Evolutionary conservation across 2,113 vertebrate species (phyloP), one percentile per base, ranked within the genome.

Genomic region (Neogale vison): DNA sequence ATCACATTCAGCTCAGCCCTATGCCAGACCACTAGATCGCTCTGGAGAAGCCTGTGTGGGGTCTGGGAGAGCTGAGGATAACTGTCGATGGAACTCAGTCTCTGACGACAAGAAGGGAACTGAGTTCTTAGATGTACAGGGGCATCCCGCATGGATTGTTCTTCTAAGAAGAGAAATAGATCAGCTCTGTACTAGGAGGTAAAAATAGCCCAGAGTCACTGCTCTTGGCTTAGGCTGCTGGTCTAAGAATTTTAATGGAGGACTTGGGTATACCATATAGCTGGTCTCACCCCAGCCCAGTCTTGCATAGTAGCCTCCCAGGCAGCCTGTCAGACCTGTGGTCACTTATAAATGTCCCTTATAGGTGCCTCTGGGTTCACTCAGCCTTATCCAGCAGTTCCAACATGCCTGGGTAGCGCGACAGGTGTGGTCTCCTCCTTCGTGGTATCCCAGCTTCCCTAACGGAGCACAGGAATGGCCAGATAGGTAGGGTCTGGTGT

Each of bases 151-250:
- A n/a, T 2, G 52, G 85, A 69, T 36, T 34, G 55, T 6, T 63
- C 74, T 59, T 57, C 71, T 65, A n/a, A 61, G 71, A 85, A 95
- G 84, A 93, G 26, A 26, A 84, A 79, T 8, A 88, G 71, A 95
- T 14, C 52, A 95, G 72, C 67, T 89, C 42, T 61, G 2, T 74
- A 65, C 21, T 0, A 4, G 21, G 42, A 74, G 47, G n/a, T 74
- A 96, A 97, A 98, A 94, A 88, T 9, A 97, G 77, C 85, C 77
- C 67, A 71, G 81, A 74, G 67, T 57, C 39, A 79, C 45, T 45
- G 72, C 63, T 94, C 86, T 93, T 91, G 85, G 77, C 89, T 79
- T 26, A 42, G 87, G 52, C 47, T 23, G 42, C 50, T 94, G 92
- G 76, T 77, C 96, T 57, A 88, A 93, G 55, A 31, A 94, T 42